These are phyloP conservation scores for Micronisus gabar DNA, from an alignment of 2,113 vertebrate species.

Conservation along the genomic window DNA sequence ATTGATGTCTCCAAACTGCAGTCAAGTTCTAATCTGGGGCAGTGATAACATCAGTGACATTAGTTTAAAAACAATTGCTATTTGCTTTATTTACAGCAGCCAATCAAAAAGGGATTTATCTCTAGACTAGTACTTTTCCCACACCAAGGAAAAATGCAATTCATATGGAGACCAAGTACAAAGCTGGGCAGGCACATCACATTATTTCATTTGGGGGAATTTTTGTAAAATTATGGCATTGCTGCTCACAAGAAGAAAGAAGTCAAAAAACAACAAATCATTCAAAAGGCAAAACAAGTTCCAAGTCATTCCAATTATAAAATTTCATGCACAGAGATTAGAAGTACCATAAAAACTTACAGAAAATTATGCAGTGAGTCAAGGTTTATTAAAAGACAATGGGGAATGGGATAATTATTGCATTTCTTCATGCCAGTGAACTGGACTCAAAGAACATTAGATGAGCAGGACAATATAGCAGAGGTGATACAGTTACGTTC, in stretches of 20 bases:
- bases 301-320: not conserved
- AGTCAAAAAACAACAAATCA: not conserved
- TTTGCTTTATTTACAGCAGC: slow-evolving; percentile 7
- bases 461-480: not conserved
- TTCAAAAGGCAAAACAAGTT: not conserved
- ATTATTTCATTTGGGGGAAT: not conserved
- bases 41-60: not conserved
- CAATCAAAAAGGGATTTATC: slow-evolving; percentile 15
- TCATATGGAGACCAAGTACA: not conserved
- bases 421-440: not conserved
- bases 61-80: not conserved
- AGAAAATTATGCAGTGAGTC: not conserved
- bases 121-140: not conserved
- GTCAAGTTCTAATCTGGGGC: not conserved
- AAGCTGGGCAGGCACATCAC: not conserved
- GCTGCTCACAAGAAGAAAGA: not conserved
- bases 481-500: not conserved
- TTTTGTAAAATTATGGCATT: not conserved
- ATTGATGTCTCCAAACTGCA: not conserved
- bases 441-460: not conserved
- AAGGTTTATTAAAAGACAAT: not conserved
- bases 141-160: not conserved
- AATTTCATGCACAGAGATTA: not conserved
- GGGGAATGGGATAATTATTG: not conserved
- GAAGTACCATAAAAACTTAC: not conserved